Percentiles rank a stretch among this genome's conserved stretches.
Conservation (phyloP, 1,140 invertebrate genomes). For the Bombus vancouverensis region DNA sequence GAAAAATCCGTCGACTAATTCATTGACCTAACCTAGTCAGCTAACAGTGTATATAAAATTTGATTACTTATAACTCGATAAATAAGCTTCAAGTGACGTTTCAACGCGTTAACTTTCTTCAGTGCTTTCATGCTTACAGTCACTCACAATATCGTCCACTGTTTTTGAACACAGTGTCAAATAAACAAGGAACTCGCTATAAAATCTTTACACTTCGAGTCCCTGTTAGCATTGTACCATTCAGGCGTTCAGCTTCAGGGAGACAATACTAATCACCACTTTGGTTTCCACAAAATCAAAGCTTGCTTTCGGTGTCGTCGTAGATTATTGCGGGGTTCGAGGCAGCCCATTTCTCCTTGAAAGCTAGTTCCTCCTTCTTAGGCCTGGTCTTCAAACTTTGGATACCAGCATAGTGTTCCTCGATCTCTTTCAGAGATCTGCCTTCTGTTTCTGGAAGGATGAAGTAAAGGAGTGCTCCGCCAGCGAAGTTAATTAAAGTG, state of each 20-base stretch:
- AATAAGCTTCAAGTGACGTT: no score
- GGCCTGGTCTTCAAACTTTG: constrained; percentile 80
- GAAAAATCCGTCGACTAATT: no score
- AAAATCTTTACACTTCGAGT: background rate
- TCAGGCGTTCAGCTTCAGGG: background rate
- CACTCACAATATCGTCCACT: no score
- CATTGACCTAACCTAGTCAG: no score
- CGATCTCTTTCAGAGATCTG: constrained; percentile 88
- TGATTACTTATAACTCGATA: no score
- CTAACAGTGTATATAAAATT: no score
- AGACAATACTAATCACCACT: background rate
- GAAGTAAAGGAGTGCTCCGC: constrained; percentile 84
- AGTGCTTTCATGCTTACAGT: no score
- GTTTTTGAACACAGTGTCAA: background rate
- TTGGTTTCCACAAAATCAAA: constrained; percentile 54
- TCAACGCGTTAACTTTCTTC: no score
- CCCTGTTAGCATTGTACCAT: background rate
- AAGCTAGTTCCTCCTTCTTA: constrained; percentile 60
- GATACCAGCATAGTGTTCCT: constrained; percentile 86
- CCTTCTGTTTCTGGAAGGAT: constrained; percentile 92
- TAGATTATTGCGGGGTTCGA: constrained; percentile 73
- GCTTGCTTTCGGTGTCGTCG: constrained; percentile 77
- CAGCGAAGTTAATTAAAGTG: constrained; percentile 86
- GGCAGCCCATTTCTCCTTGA: constrained; percentile 79
- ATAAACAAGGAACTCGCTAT: background rate